These are phyloP conservation scores for Rhizoglyphus robini DNA, from an alignment of 1,140 invertebrate genomes.

Conservation along the genomic window DNA sequence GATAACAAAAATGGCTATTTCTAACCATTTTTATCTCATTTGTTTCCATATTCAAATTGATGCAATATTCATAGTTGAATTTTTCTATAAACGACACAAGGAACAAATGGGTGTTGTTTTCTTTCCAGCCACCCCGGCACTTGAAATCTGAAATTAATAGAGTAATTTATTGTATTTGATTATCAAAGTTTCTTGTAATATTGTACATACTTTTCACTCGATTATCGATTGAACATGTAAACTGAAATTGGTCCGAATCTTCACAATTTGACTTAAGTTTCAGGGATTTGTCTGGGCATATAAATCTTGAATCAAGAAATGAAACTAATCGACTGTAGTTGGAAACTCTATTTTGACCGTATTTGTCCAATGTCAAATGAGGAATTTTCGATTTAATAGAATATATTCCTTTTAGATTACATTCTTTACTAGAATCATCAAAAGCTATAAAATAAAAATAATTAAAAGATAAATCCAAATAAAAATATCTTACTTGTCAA, in stretches of 20 bases:
- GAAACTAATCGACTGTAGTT: slow-evolving; percentile 3
- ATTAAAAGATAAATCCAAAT: neutral
- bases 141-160: slow-evolving; percentile 50
- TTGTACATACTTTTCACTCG: slow-evolving; percentile 8
- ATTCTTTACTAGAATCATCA: neutral
- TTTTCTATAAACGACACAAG: slow-evolving; percentile 37
- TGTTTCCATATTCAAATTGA: slow-evolving; percentile 8
- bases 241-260: slow-evolving; percentile 5
- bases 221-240: neutral
- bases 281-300: neutral
- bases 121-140: slow-evolving; percentile 64
- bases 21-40: slow-evolving; percentile 10
- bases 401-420: slow-evolving; percentile 6
- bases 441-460: slow-evolving; percentile 5
- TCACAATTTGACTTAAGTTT: slow-evolving; percentile 13
- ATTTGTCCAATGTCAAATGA: slow-evolving; percentile 13
- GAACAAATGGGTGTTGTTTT: slow-evolving; percentile 54
- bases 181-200: neutral
- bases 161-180: slow-evolving; percentile 1
- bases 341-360: neutral
- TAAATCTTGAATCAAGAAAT: slow-evolving; percentile 8
- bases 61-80: slow-evolving; percentile 16
- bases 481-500: slow-evolving; percentile 30
- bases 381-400: neutral
- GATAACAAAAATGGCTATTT: slow-evolving; percentile 18